Base-by-base conservation (phyloP, 1,140 invertebrate species). In the Glomeris maerens region DNA sequence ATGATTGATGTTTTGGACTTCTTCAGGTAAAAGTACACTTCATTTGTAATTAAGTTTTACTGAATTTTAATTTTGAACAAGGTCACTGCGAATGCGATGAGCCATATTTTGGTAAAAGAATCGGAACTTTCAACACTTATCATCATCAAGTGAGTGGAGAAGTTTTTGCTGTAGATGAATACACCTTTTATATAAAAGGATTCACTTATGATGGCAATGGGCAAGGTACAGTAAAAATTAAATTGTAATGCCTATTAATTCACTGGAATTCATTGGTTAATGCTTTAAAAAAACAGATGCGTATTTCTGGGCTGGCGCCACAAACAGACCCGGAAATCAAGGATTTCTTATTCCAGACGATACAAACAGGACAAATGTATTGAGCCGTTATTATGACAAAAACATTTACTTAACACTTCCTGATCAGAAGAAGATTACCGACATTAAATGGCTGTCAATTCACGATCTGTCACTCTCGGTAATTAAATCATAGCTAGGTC, bases 141-240 rank as follows among this genome's bases (percentile, higher is more conserved):
- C 85, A 92, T 66, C 87, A 93, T 60, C 76, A 84, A 71, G 86
- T 93, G 0, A 76, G 79, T 7, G 89, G 89, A 13, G 81, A 87
- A 55, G 80, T 93, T 10, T 92, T 87, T 69, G 87, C 87, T 4
- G 85, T 93, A 0, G 84, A 94, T 64, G 80, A 87, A 50, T 83
- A 76, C 60, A 92, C 86, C 0, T 68, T 93, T 25, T 66, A 91
- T 1, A 68, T 94, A 38, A 79, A 79, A 14, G 76, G 79, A 27
- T 94, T 94, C 59, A 88, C 79, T 63, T 94, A 93, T 58, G 89
- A 93, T 69, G 90, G 90, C 20, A 84, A 86, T 46, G 88, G 87
- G 5, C 80, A 79, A 23, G 88, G 91, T 62, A 64, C 60, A 7
- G 52, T 42, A 52, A 52, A 2, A 41, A 2, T 52, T 10, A 47